Base-by-base conservation (phyloP, 2,113 vertebrate species). In the Neodon shergylaensis region DNA sequence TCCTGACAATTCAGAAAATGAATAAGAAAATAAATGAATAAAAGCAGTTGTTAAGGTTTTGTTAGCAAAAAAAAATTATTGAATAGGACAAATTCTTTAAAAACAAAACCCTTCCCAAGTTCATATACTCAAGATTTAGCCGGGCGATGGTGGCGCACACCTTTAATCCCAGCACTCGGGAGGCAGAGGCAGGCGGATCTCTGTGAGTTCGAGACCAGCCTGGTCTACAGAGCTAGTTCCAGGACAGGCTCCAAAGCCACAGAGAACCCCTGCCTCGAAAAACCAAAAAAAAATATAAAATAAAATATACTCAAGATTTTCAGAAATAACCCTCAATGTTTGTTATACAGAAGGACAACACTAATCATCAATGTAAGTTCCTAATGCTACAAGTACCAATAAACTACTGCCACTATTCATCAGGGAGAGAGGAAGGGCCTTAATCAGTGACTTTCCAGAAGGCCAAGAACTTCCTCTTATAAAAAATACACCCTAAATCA, bases 221-320 rank as follows among this genome's bases (percentile, higher is more conserved):
- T n/a, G n/a, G n/a, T n/a, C n/a, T n/a, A n/a, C n/a, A n/a, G n/a
- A n/a, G n/a, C n/a, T n/a, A n/a, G n/a, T n/a, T n/a, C n/a, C n/a
- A n/a, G n/a, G n/a, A n/a, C n/a, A n/a, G n/a, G n/a, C n/a, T n/a
- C n/a, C n/a, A n/a, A n/a, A n/a, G n/a, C n/a, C n/a, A n/a, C n/a
- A n/a, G n/a, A n/a, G n/a, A n/a, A n/a, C n/a, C n/a, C n/a, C n/a
- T n/a, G n/a, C n/a, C n/a, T n/a, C n/a, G n/a, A n/a, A n/a, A n/a
- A n/a, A n/a, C n/a, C n/a, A n/a, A n/a, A n/a, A n/a, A n/a, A n/a
- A n/a, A n/a, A n/a, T n/a, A n/a, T n/a, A n/a, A n/a, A n/a, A n/a
- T n/a, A n/a, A n/a, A n/a, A 92, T 42, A 90, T 0, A 76, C 42
- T 94, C 49, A 90, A 58, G 28, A 76, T 70, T 79, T 97, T 95